Conservation (phyloP, 2,797 vertebrate species). For the Lophius americanus region DNA sequence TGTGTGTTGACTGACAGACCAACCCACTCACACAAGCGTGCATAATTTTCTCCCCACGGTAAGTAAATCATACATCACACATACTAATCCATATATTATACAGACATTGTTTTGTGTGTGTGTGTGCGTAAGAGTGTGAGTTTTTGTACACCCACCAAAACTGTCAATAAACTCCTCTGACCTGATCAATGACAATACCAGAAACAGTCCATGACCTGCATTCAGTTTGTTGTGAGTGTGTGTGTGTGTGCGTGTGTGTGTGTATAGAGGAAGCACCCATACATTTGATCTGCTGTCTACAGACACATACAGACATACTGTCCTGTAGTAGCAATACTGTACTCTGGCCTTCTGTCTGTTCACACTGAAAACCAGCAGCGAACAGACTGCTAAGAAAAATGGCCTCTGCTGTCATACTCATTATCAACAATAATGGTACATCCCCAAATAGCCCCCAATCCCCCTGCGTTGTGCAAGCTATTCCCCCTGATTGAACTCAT, state of each 20-base stretch:
- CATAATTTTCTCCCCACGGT: conserved; percentile 58
- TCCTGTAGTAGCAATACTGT: background rate
- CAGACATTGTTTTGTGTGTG: conserved; percentile 23
- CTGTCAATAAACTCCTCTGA: conserved; percentile 71
- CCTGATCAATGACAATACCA: conserved; percentile 69
- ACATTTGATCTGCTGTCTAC: conserved; percentile 25
- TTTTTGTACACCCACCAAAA: conserved; percentile 47
- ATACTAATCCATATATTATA: conserved; percentile 24
- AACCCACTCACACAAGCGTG: conserved; percentile 63
- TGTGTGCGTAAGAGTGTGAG: conserved; percentile 16
- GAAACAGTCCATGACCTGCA: conserved; percentile 72
- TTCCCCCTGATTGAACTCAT: too few relatives aligned
- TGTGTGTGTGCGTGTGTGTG: conserved; percentile 13
- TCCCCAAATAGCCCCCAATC: too few relatives aligned
- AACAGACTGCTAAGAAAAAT: too few relatives aligned
- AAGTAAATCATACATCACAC: background rate
- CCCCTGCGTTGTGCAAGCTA: too few relatives aligned
- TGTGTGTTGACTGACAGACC: conserved; percentile 45
- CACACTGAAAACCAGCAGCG: background rate
- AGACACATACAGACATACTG: conserved; percentile 2
- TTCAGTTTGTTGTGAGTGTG: conserved; percentile 48
- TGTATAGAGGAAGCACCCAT: conserved; percentile 32
- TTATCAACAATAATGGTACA: too few relatives aligned
- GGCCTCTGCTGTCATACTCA: too few relatives aligned
- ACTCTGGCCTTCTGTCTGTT: background rate